Evolutionary conservation across 2,113 vertebrate genomes (phyloP).

Genomic region (Paedocypris sp.): DNA sequence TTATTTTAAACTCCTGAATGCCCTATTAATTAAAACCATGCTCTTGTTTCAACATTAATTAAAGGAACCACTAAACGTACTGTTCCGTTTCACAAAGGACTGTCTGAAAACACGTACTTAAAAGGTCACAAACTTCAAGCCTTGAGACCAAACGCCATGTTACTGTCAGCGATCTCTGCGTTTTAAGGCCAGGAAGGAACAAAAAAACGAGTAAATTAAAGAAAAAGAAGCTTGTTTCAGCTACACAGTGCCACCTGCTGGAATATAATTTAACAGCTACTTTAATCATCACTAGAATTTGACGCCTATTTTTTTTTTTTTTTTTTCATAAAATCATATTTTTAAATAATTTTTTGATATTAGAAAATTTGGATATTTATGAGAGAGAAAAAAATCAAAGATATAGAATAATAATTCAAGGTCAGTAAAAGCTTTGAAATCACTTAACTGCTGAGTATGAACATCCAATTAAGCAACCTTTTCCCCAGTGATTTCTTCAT

Average conservation of each 20-base stretch:
- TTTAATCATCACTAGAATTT: background rate
- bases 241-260: constrained; percentile 59
- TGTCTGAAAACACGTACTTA: background rate
- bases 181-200: background rate
- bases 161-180: background rate
- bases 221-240: constrained; percentile 12
- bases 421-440: no score
- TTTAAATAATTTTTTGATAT: no score
- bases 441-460: no score
- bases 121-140: constrained; percentile 12
- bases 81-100: background rate
- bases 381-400: no score
- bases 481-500: no score
- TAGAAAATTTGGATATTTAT: no score
- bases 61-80: background rate
- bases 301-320: background rate
- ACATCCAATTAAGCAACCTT: no score
- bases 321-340: background rate
- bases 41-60: background rate
- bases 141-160: background rate
- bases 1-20: background rate
- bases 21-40: constrained; percentile 42
- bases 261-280: background rate
- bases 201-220: background rate
- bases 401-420: no score